A percentile compares a stretch with the other conserved stretches of the same genome.
These are phyloP conservation scores for Pao palembangensis DNA, from an alignment of 2,113 vertebrate species.

Conservation along the genomic window DNA sequence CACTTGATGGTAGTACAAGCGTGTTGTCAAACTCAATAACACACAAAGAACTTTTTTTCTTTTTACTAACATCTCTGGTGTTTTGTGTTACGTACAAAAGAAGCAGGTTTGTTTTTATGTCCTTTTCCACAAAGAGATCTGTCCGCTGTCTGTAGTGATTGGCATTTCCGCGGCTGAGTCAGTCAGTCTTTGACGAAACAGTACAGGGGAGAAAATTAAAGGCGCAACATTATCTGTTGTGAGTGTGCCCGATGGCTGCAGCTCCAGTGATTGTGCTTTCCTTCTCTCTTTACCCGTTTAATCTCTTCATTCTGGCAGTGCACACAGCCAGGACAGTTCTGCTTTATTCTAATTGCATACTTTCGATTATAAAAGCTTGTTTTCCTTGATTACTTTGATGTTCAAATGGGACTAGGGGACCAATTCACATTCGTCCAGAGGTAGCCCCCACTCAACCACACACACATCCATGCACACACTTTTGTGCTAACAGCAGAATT, in stretches of 20 bases:
- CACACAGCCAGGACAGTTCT: conserved; percentile 66
- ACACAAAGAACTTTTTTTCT: not conserved
- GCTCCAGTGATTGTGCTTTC: conserved; percentile 47
- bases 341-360: conserved; percentile 80
- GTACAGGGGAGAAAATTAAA: conserved; percentile 51
- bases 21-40: not conserved
- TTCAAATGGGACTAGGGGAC: conserved; percentile 76
- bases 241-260: conserved; percentile 49
- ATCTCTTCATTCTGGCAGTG: conserved; percentile 62
- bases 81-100: not conserved
- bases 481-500: conserved; percentile 78
- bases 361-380: conserved; percentile 81
- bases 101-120: not conserved
- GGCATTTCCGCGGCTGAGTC: conserved; percentile 26
- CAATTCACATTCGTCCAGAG: conserved; percentile 76
- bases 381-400: conserved; percentile 83
- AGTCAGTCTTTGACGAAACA: conserved; percentile 31
- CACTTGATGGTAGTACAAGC: conserved; percentile 7
- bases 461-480: conserved; percentile 23
- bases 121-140: conserved; percentile 5
- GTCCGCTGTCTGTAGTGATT: conserved; percentile 20
- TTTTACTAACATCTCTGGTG: too few relatives aligned
- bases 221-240: conserved; percentile 57
- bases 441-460: conserved; percentile 30
- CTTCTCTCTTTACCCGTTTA: conserved; percentile 53